A percentile compares a stretch with the other conserved stretches of the same genome.
Evolutionary conservation across 35 echinoderm and acorn worm genomes (phyloP).

Genomic region (Diadema setosum): DNA sequence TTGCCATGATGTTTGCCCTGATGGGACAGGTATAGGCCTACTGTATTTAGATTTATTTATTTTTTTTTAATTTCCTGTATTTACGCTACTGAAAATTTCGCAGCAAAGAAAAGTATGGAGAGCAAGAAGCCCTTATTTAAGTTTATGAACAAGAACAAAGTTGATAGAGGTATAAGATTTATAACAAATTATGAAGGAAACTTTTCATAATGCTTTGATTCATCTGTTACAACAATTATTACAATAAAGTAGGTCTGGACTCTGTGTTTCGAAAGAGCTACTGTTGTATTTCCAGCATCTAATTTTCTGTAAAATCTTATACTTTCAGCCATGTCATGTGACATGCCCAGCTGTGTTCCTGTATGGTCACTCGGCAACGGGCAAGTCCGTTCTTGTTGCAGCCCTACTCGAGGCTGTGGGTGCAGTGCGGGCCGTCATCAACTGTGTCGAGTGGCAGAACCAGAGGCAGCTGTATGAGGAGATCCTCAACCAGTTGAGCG

Average conservation of each 20-base stretch:
- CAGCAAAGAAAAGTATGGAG: neutral
- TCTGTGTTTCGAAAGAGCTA: neutral
- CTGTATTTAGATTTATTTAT: neutral
- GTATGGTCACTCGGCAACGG: slow-evolving; percentile 85
- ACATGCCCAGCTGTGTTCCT: slow-evolving; percentile 49
- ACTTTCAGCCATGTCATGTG: neutral
- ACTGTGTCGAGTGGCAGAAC: slow-evolving; percentile 87
- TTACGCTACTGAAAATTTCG: neutral
- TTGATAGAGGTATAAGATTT: neutral
- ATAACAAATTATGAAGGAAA: neutral
- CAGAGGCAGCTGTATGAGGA: slow-evolving; percentile 67
- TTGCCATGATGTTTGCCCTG: neutral
- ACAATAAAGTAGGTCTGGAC: neutral
- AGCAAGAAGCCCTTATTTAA: neutral
- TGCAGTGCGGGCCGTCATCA: slow-evolving; percentile 60
- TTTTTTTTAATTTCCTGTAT: neutral
- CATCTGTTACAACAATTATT: neutral
- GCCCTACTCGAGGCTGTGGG: slow-evolving; percentile 4
- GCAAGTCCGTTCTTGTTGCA: slow-evolving; percentile 57
- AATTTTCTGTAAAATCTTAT: neutral
- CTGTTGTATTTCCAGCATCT: neutral
- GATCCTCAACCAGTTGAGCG: slow-evolving; percentile 75
- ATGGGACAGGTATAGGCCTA: neutral
- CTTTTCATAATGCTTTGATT: neutral
- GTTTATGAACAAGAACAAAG: neutral